Base-by-base conservation (phyloP, 2,797 vertebrate species). In the Dallia pectoralis region DNA sequence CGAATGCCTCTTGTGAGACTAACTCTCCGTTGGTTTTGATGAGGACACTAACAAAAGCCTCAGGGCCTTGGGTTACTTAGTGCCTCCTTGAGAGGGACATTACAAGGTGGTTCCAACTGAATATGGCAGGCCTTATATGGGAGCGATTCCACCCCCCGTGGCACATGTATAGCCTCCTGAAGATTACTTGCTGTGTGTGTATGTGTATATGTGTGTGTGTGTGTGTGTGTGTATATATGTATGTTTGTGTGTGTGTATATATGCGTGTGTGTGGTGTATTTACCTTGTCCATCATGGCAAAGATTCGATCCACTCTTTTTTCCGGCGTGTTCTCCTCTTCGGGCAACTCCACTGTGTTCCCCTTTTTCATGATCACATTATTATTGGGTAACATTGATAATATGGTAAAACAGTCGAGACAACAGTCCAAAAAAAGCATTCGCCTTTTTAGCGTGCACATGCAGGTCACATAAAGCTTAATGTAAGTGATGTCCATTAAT, bases 251-350 rank as follows among this genome's bases (percentile, higher is more conserved):
- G 51, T 53, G 18, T 53, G 51, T 14, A 7, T 18, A 15, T 9
- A 15, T 8, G 61, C 12, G 12, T 62, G 27, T 62, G 29, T 64
- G 62, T 64, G 62, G 3, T 30, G n/a, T 1, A 15, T 62, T 72
- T 29, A 99, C 98, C 95, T 99, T 99, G 89, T 99, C 98, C 98
- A 99, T 99, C 97, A 99, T 98, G 71, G 97, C 95, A 62, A 99
- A 99, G 88, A 99, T 99, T 77, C 98, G 94, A 79, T 99, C 97
- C 77, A 99, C 98, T 59, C 98, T 91, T 86, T 99, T 99, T 84
- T 99, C 98, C 0, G 98, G 98, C 0, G 98, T 99, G 91, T 98
- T 99, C 88, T 99, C 98, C 75, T 99, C 98, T 80, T 99, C 98
- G 0, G 98, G 98, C 77, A 99, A 93, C 87, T 99, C 97, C 84